These are phyloP conservation scores for Anarhynchus alexandrinus DNA, from an alignment of 2,113 vertebrate genomes.

Conservation along the genomic window DNA sequence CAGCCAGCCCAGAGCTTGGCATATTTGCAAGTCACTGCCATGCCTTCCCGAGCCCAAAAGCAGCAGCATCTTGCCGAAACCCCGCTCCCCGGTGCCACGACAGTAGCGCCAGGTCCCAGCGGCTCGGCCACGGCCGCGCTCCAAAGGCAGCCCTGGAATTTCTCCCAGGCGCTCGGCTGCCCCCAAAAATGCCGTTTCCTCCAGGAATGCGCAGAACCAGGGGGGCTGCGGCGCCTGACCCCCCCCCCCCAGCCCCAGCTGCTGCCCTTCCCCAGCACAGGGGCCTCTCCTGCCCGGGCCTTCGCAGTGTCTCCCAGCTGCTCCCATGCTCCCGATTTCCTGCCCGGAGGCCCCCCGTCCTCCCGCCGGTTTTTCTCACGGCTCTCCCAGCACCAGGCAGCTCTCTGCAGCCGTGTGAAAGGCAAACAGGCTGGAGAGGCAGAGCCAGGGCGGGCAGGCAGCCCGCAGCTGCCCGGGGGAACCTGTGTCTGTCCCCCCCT, in stretches of 20 bases:
- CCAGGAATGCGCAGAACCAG: constrained; percentile 69
- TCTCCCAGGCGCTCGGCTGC: constrained; percentile 44
- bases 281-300: constrained; percentile 26
- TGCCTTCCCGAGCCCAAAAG: neutral
- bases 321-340: constrained; percentile 75
- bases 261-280: constrained; percentile 25
- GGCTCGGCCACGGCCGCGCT: neutral
- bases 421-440: neutral
- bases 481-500: neutral
- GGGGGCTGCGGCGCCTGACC: neutral
- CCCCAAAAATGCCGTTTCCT: constrained; percentile 71
- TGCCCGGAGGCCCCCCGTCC: constrained; percentile 61
- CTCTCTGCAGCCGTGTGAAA: constrained; percentile 40
- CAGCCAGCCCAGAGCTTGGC: neutral
- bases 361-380: constrained; percentile 77
- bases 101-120: neutral
- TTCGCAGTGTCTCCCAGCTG: constrained; percentile 15
- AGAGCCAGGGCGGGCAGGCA: neutral
- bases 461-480: neutral
- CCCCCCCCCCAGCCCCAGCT: constrained; percentile 64
- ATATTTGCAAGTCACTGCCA: neutral
- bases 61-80: neutral
- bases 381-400: constrained; percentile 46
- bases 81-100: accelerated
- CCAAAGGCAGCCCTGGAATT: constrained; percentile 45